Evolutionary conservation across 2,888 invertebrate species (phyloP), one percentile per base, ranked within the genome.

Genomic region (Hofmannophila pseudospretella): DNA sequence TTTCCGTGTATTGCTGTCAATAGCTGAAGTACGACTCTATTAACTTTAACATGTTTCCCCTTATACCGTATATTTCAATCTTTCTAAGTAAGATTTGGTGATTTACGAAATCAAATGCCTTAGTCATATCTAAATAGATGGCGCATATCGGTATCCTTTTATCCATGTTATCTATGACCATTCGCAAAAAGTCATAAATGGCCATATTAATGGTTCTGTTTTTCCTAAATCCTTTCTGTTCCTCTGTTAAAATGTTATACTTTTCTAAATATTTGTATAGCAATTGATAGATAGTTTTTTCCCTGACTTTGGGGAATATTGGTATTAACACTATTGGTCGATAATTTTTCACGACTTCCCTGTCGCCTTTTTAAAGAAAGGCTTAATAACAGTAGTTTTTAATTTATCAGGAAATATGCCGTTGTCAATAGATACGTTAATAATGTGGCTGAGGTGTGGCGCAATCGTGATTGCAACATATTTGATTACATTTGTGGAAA

Each of bases 71-170:
- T 2, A 7, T 9, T 20, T 39, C 27, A 4, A 42, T 7, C 30
- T 42, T 38, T 7, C 28, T 11, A 9, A 36, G 14, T 11, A 38
- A 11, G 31, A 25, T 19, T 1, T 19, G 4, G 23, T 37, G 37
- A 7, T 12, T 12, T 0, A 42, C 42, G 28, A 11, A 39, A 16
- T 39, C 42, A 14, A 42, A 42, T 0, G 42, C 42, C 26, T 39
- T 42, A 7, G 32, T 28, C 36, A 42, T 39, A 11, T 42, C 42
- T 28, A 42, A 23, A 7, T 30, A 39, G n/a, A 39, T 8, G 1
- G 14, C 41, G 2, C n/a, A 9, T 7, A 36, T 25, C 1, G 22
- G 19, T 22, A 3, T 32, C 1, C 36, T 13, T 7, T 23, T 22
- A 14, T 42, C 35, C 4, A 42, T 7, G 7, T 26, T 32, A 3